Base-by-base conservation (phyloP, 2,113 vertebrate species). In the Pachyramphus minor region DNA sequence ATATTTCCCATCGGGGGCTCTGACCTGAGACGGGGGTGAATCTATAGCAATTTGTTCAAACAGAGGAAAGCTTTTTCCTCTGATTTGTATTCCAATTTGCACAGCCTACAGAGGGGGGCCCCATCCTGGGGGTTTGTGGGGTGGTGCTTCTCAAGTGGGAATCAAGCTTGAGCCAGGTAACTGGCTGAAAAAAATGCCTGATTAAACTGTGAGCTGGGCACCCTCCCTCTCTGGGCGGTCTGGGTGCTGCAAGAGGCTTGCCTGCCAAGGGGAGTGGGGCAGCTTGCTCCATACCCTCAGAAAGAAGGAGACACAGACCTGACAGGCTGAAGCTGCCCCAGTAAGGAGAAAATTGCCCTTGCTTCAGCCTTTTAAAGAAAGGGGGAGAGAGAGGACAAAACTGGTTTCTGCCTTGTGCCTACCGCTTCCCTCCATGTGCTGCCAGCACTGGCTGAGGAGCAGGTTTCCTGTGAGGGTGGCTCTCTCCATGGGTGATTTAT, bases 21-120 rank as follows among this genome's bases (percentile, higher is more conserved):
- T 98, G 98, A 98, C 98, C 98, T 97, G 97, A 98, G 97, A 98
- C 97, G 75, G 96, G 96, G 97, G 98, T 97, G 98, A 96, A 98
- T 98, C 98, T 97, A 98, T 97, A 98, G 97, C 98, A 98, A 98
- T 98, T 98, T 98, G 98, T 98, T 98, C 98, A 97, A 98, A 98
- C 97, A 98, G 97, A 98, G 91, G 96, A 97, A 96, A 97, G 98
- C 95, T 96, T 95, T 98, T 98, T 87, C 95, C 95, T 98, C 97
- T 98, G 97, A 98, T 98, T 98, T 98, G 97, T 98, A 98, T 98
- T 98, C 97, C 97, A 98, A 97, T 98, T 98, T 98, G 97, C 97
- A 97, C 96, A 83, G 92, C 75, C 49, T 97, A 69, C 22, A 9
- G 62, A 23, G 87, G n/a, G 91, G 79, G 87, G 20, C 8, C 30